These are phyloP conservation scores for Cirrhinus molitorella DNA, from an alignment of 2,797 vertebrate genomes.

Conservation along the genomic window DNA sequence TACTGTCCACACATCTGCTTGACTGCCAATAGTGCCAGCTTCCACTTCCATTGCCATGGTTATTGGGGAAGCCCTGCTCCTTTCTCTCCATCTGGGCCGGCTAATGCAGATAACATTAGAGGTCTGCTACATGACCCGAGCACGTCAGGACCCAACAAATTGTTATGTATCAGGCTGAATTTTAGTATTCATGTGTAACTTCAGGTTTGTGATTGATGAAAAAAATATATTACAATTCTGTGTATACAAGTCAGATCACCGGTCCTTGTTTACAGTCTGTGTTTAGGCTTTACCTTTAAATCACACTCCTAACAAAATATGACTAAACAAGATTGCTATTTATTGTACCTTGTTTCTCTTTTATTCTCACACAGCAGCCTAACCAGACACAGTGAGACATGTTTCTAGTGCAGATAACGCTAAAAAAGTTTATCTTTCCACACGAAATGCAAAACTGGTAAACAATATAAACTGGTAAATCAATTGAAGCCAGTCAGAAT, in stretches of 20 bases:
- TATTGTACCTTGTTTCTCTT: background rate
- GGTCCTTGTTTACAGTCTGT: background rate
- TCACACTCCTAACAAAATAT: too few relatives aligned
- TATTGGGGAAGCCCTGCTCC: conserved; percentile 59
- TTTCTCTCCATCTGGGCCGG: conserved; percentile 4
- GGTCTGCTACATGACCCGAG: background rate
- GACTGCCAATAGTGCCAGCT: conserved; percentile 73
- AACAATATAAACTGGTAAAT: background rate
- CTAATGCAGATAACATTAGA: background rate
- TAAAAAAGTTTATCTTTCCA: background rate
- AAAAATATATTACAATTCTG: background rate
- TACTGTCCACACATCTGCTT: conserved; percentile 72
- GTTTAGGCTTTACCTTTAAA: background rate
- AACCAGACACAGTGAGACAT: background rate
- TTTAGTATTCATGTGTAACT: background rate
- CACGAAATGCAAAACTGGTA: background rate
- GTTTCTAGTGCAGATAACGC: background rate
- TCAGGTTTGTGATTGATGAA: background rate
- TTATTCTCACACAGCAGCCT: background rate
- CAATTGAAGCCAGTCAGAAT: background rate
- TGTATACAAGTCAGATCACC: background rate
- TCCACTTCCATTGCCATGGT: conserved; percentile 64
- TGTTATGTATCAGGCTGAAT: background rate
- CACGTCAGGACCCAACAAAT: background rate
- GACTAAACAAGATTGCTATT: background rate